Evolutionary conservation across 2,888 invertebrate genomes (phyloP).

Genomic region (Sipha maydis): DNA sequence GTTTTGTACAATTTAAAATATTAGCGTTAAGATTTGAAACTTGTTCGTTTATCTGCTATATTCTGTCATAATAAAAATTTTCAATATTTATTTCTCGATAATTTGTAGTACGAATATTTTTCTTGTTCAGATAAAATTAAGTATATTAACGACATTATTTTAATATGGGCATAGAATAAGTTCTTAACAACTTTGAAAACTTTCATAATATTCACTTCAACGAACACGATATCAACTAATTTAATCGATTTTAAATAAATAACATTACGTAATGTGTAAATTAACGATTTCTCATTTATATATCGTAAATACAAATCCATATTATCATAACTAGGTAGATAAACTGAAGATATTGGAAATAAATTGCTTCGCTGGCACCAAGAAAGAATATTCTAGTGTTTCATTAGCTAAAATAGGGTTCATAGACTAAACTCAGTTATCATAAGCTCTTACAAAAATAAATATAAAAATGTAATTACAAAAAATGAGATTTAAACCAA

Average conservation of each 20-base stretch:
- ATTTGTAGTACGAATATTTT: too few relatives aligned
- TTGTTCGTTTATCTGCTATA: too few relatives aligned
- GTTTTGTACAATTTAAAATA: too few relatives aligned
- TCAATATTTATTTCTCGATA: too few relatives aligned
- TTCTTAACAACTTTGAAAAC: not conserved
- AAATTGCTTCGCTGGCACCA: not conserved
- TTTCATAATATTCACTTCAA: not conserved
- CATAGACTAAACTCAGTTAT: not conserved
- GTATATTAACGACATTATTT: not conserved
- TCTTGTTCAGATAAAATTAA: too few relatives aligned
- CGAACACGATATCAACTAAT: not conserved
- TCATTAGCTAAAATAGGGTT: not conserved
- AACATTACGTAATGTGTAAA: not conserved
- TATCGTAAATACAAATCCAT: not conserved
- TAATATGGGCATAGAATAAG: not conserved
- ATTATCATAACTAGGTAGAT: too few relatives aligned
- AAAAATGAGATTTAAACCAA: not conserved
- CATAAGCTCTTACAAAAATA: not conserved
- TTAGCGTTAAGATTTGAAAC: too few relatives aligned
- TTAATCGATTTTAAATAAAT: not conserved
- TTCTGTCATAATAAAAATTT: too few relatives aligned
- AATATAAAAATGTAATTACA: not conserved
- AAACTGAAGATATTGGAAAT: not conserved
- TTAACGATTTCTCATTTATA: not conserved
- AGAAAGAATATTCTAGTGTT: not conserved